Percentiles rank a stretch among this genome's conserved stretches.
Conservation (phyloP, 2,113 vertebrate species). For the Phainopepla nitens region DNA sequence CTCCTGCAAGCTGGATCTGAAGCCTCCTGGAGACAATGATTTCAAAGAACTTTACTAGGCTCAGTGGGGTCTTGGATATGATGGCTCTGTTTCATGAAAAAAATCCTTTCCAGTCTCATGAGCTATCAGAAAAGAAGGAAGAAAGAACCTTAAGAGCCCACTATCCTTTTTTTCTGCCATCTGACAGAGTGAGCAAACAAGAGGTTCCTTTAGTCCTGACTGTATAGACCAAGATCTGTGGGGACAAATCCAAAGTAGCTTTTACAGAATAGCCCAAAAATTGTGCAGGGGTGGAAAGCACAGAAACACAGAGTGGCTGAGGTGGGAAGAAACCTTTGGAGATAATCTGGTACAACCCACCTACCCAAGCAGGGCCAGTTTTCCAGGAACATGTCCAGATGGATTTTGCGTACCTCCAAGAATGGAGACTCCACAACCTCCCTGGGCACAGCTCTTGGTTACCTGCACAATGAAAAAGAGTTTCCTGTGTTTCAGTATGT, state of each 20-base stretch:
- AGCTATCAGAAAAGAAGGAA: not conserved
- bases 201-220: not conserved
- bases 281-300: not conserved
- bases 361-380: not conserved
- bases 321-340: not conserved
- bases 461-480: not conserved
- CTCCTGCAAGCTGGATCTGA: not conserved
- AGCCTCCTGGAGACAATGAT: not conserved
- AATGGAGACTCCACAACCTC: not conserved
- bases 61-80: not conserved
- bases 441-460: fast-evolving
- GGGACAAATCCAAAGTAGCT: not conserved
- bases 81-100: not conserved
- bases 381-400: not conserved
- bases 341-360: not conserved
- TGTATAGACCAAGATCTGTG: not conserved
- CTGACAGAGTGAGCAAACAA: not conserved
- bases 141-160: not conserved
- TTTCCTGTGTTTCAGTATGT: not conserved
- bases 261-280: not conserved
- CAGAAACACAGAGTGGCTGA: not conserved
- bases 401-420: not conserved
- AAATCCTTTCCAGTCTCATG: not conserved
- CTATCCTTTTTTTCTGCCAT: not conserved
- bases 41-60: not conserved